Evolutionary conservation across 1,140 invertebrate species (phyloP).

Genomic region (Ditylenchus dipsaci): DNA sequence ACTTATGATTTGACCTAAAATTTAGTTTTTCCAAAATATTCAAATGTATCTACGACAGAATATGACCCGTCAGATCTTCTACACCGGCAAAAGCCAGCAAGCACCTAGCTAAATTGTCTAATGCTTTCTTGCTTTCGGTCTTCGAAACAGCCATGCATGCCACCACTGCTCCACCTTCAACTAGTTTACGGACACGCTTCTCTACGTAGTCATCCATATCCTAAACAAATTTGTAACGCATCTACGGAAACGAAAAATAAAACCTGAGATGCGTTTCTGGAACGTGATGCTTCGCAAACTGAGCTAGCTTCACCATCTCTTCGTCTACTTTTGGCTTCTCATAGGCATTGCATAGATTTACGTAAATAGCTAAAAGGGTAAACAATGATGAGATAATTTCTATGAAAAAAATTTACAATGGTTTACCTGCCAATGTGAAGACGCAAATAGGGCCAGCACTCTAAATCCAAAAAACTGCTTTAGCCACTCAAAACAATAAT

Average conservation of each 20-base stretch:
- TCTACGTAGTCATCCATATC: constrained; percentile 87
- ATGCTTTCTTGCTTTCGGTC: constrained; percentile 72
- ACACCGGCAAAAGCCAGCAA: constrained; percentile 42
- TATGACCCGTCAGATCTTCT: constrained; percentile 36
- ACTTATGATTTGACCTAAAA: constrained; percentile 48
- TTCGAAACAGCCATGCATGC: constrained; percentile 82
- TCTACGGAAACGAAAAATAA: not conserved
- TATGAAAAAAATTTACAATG: too few relatives aligned
- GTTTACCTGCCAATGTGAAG: constrained; percentile 46
- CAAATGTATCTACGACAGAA: not conserved
- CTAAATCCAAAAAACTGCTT: constrained; percentile 33
- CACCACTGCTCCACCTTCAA: constrained; percentile 77
- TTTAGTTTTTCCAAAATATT: constrained; percentile 7
- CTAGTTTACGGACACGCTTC: constrained; percentile 73
- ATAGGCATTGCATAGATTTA: constrained; percentile 94
- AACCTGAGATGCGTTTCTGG: constrained; percentile 68
- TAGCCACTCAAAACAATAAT: not conserved
- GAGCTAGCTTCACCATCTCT: constrained; percentile 92
- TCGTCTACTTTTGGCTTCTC: constrained; percentile 93
- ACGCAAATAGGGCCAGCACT: constrained; percentile 57
- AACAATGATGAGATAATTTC: too few relatives aligned
- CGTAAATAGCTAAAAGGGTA: constrained; percentile 65
- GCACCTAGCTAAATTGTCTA: constrained; percentile 52
- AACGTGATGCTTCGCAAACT: constrained; percentile 98
- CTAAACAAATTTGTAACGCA: not conserved